These are phyloP conservation scores for Empis livida DNA, from an alignment of 2,888 invertebrate genomes.

Conservation along the genomic window DNA sequence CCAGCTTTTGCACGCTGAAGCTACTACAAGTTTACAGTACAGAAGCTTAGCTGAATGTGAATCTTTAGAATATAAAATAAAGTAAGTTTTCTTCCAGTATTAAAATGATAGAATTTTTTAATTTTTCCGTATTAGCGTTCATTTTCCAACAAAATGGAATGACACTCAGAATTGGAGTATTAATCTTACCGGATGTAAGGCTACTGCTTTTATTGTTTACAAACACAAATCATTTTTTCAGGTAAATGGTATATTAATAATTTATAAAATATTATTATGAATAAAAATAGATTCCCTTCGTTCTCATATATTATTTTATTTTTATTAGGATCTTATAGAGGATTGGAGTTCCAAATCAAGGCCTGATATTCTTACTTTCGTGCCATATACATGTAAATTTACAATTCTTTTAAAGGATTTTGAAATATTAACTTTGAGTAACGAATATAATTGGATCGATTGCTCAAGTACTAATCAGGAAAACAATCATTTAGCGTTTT, in stretches of 20 bases:
- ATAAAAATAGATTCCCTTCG: slow-evolving; percentile 16
- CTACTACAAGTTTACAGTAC: slow-evolving; percentile 89
- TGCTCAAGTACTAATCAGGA: slow-evolving; percentile 92
- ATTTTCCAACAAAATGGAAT: slow-evolving; percentile 92
- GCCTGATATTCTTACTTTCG: slow-evolving; percentile 86
- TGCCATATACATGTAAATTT: slow-evolving; percentile 95
- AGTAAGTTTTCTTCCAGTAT: not conserved
- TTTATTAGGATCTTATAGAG: slow-evolving; percentile 83
- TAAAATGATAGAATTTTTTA: not conserved
- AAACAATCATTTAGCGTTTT: slow-evolving; percentile 87
- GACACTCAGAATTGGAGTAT: slow-evolving; percentile 92
- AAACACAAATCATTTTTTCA: slow-evolving; percentile 94
- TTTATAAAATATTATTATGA: not conserved
- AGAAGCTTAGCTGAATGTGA: slow-evolving; percentile 88
- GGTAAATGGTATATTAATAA: slow-evolving; percentile 14
- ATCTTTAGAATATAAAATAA: slow-evolving; percentile 82
- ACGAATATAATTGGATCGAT: slow-evolving; percentile 98
- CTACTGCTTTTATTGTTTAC: slow-evolving; percentile 82
- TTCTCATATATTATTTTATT: no score
- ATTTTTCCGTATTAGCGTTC: slow-evolving; percentile 36
- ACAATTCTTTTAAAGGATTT: slow-evolving; percentile 85
- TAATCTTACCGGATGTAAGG: slow-evolving; percentile 86
- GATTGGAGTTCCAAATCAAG: slow-evolving; percentile 93
- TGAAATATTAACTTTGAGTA: slow-evolving; percentile 83
- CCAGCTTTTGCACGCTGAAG: slow-evolving; percentile 85